A percentile compares a stretch with the other conserved stretches of the same genome.
These are phyloP conservation scores for Allophyes oxyacanthae DNA, from an alignment of 2,888 invertebrate species.

Conservation along the genomic window DNA sequence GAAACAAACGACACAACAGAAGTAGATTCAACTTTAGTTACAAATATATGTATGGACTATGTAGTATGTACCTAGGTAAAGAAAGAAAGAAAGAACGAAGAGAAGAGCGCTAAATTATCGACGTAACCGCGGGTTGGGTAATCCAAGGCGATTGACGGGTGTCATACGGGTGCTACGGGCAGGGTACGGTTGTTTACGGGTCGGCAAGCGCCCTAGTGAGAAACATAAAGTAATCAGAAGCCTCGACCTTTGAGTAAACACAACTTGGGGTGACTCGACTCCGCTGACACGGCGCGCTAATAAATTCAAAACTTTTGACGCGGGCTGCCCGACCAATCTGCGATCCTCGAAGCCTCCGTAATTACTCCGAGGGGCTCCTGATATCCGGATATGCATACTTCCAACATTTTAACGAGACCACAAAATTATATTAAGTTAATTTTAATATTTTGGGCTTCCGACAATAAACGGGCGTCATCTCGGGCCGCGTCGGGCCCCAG, in stretches of 20 bases:
- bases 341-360: constrained; percentile 29
- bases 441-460: constrained; percentile 43
- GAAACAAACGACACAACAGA: no score
- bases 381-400: constrained; percentile 36
- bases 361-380: constrained; percentile 40
- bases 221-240: constrained; percentile 33
- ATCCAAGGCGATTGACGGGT: constrained; percentile 24
- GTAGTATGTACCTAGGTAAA: no score
- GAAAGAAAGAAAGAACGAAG: no score
- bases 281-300: constrained; percentile 40
- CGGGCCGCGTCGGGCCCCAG: constrained; percentile 27
- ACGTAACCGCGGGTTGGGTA: constrained; percentile 8
- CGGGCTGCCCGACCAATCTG: constrained; percentile 34
- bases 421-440: constrained; percentile 45
- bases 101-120: constrained; percentile 19
- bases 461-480: constrained; percentile 41
- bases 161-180: constrained; percentile 6
- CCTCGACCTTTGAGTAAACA: constrained; percentile 32
- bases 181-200: constrained; percentile 9
- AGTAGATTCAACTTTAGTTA: no score
- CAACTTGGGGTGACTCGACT: constrained; percentile 3
- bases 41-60: no score
- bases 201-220: constrained; percentile 6
- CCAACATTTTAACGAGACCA: constrained; percentile 38
- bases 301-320: constrained; percentile 53